These are phyloP conservation scores for Oxycera nigricornis DNA, from an alignment of 2,888 invertebrate species.

Conservation along the genomic window DNA sequence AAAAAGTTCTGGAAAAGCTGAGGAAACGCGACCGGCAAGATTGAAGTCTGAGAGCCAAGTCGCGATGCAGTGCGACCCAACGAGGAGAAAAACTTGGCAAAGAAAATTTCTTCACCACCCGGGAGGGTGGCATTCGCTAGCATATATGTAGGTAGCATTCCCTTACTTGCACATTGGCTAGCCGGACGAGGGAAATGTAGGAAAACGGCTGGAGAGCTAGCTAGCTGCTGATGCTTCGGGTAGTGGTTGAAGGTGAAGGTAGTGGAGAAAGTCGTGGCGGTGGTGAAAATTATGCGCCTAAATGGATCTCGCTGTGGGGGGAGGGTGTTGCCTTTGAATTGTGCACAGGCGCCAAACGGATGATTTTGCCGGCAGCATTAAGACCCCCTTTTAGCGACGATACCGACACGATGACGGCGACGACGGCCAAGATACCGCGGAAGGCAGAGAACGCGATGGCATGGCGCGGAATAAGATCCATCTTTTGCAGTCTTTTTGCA, in stretches of 20 bases:
- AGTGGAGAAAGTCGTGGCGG: conserved; percentile 26
- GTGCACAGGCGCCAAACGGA: conserved; percentile 34
- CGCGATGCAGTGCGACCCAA: conserved; percentile 38
- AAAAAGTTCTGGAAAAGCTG: conserved; percentile 31
- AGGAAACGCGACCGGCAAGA: conserved; percentile 48
- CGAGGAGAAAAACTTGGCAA: conserved; percentile 21
- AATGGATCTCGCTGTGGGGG: conserved; percentile 14
- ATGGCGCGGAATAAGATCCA: conserved; percentile 2
- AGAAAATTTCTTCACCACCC: conserved; percentile 24
- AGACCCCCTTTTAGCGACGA: conserved; percentile 5
- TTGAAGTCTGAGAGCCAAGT: conserved; percentile 50
- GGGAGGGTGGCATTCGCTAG: not conserved
- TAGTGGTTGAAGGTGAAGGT: not conserved
- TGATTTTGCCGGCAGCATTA: conserved; percentile 28
- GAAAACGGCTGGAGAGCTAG: not conserved
- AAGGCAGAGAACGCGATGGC: not conserved
- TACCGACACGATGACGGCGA: not conserved
- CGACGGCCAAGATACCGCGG: not conserved
- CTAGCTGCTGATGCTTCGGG: not conserved
- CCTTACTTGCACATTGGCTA: not conserved
- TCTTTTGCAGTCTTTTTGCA: conserved; percentile 20
- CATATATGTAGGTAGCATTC: not conserved
- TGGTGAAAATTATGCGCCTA: conserved; percentile 26
- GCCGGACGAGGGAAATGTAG: not conserved
- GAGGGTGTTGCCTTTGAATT: conserved; percentile 32